Evolutionary conservation across 1,140 invertebrate genomes (phyloP), one percentile per base, ranked within the genome.

Genomic region (Zaprionus kolodkinae): DNA sequence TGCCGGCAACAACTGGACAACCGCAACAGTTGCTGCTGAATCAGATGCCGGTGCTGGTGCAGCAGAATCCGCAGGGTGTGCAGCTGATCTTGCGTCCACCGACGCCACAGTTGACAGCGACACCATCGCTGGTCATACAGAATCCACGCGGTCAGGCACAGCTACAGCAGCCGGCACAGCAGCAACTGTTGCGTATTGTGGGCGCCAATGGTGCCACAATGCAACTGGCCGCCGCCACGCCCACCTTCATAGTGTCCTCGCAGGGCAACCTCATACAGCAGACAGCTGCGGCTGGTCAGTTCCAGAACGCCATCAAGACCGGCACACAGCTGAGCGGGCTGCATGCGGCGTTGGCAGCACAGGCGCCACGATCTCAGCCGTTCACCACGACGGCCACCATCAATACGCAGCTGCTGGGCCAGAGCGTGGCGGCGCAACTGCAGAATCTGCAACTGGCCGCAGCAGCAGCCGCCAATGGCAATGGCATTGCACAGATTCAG

Each of bases 11-110:
- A 17, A 40, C 83, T 40, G 69, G 38, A 43, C 77, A 91, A 62
- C 86, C 81, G 17, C 92, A 93, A 52, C 91, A 91, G 17, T 60
- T 93, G 78, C 61, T 92, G 7, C 78, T 93, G 2, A 93, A 93
- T 72, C 92, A 93, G 68, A 92, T 93, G 92, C 92, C 92, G 9
- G 80, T 93, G 48, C 70, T 93, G 72, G 92, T 93, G 27, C 92
- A 93, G 36, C 92, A 93, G 75, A 93, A 93, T 81, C 92, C 93
- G 25, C 93, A 93, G 30, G 93, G 94, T 11, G 93, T 94, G 21
- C 94, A 94, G 70, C 92, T 94, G 25, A 94, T 94, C 36, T 75
- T 94, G 54, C 83, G 93, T 15, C 94, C 93, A 30, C 93, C 93
- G 40, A 93, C 94, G 55, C 92, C 93, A 11, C 93, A 94, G 71